phyloP scores from a whole-genome alignment of 2,888 invertebrate species.

The Hypena proboscidalis region DNA sequence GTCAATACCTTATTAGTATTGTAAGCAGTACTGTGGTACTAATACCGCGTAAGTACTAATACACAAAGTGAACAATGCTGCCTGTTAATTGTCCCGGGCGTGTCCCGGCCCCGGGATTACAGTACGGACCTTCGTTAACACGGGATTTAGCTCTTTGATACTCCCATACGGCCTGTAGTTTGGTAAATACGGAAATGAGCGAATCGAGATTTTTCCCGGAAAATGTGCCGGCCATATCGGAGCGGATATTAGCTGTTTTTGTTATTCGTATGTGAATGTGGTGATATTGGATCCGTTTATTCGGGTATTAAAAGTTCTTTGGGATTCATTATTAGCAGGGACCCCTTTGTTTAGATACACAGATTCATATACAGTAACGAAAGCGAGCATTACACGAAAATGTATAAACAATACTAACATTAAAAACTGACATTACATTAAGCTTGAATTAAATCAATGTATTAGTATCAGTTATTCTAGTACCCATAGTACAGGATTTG shows the following conservation, averaged over 20 bases:
- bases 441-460: no score
- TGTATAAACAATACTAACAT: no score
- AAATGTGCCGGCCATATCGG: constrained; percentile 10
- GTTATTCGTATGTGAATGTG: constrained; percentile 2
- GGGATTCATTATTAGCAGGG: no score
- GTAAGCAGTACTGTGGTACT: not conserved
- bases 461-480: no score
- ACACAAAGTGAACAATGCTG: constrained; percentile 46
- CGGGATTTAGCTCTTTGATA: constrained; percentile 66
- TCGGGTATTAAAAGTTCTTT: no score
- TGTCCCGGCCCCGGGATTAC: constrained; percentile 58
- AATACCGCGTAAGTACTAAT: constrained; percentile 35
- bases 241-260: constrained; percentile 17
- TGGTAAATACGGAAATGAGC: constrained; percentile 34
- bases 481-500: no score
- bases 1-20: constrained; percentile 3
- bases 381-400: no score
- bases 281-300: no score
- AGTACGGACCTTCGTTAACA: constrained; percentile 66
- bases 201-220: constrained; percentile 33
- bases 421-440: no score
- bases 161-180: constrained; percentile 32
- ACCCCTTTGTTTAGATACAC: no score
- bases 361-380: no score
- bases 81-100: constrained; percentile 65